Evolutionary conservation across 37 sponge, comb jelly and placozoan genomes (phyloP), one percentile per base, ranked within the genome.

Genomic region (Geodia barretti): DNA sequence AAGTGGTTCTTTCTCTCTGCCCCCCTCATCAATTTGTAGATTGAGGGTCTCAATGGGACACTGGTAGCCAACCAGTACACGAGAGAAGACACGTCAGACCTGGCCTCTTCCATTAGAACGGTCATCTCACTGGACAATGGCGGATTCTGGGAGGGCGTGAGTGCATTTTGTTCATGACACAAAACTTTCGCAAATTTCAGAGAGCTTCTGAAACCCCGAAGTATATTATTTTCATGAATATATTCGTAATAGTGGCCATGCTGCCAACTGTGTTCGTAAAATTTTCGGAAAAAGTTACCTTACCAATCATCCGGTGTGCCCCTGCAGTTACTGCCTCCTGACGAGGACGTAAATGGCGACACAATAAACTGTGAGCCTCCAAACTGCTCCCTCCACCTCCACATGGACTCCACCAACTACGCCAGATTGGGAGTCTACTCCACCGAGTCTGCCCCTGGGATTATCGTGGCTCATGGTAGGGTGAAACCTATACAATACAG

Each of bases 391-490:
- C 86, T 92, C 26, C 89, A 92, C 73, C 61, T 92, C 42, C 89
- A 88, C 83, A 92, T 92, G 93, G 35, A 61, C 14, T 40, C 85
- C 19, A 88, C 74, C 41, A 41, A 60, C 36, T 92, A 84, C 68
- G 72, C 77, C 34, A 40, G 89, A 1, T 61, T 85, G 8, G 93
- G 93, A 25, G 86, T 92, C 47, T 84, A 80, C 35, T 88, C 93
- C 0, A 59, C 43, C 78, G 83, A 69, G 20, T 80, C 88, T 0
- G 85, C 89, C 21, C 89, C 89, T 25, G 93, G 93, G 0, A 60
- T 92, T 32, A 88, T 92, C 64, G 39, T 88, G 4, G 86, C 93
- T 35, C 93, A 92, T 78, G 93, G 87, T 87, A 60, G 83, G 33
- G 35, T 54, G 75, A 5, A 58, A n/a, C n/a, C n/a, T n/a, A n/a